These are phyloP conservation scores for Drosophila asahinai DNA, from an alignment of 1,140 invertebrate species.

Conservation along the genomic window DNA sequence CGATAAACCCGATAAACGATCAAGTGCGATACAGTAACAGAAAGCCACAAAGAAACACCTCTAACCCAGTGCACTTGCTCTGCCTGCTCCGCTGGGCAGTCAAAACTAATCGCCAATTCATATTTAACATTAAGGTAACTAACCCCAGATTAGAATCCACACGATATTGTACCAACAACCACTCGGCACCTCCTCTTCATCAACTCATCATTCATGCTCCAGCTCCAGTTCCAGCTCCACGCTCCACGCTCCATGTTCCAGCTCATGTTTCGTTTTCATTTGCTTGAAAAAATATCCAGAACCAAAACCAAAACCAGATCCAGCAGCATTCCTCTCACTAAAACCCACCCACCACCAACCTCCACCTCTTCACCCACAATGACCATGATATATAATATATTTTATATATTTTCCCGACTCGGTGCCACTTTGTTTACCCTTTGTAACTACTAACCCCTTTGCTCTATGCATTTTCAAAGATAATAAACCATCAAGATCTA, in stretches of 20 bases:
- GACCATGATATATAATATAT: slow-evolving; percentile 14
- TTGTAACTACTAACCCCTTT: slow-evolving; percentile 27
- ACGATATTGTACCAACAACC: slow-evolving; percentile 20
- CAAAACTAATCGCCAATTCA: slow-evolving; percentile 76
- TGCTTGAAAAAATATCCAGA: slow-evolving; percentile 12
- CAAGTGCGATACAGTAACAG: slow-evolving; percentile 27
- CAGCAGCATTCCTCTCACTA: not conserved
- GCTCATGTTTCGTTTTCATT: slow-evolving; percentile 41
- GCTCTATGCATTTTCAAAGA: no score
- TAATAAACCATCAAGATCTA: not conserved
- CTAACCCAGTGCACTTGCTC: slow-evolving; percentile 62
- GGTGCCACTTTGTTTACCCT: slow-evolving; percentile 32
- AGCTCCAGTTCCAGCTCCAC: slow-evolving; percentile 13
- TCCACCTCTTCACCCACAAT: not conserved
- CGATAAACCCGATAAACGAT: slow-evolving; percentile 9
- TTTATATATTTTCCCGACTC: slow-evolving; percentile 16
- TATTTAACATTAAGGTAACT: slow-evolving; percentile 76
- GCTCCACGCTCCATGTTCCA: not conserved
- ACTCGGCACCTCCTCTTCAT: slow-evolving; percentile 39
- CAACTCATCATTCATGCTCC: slow-evolving; percentile 28
- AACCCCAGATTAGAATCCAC: slow-evolving; percentile 59
- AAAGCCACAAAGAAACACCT: slow-evolving; percentile 59
- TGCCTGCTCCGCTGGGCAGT: slow-evolving; percentile 53
- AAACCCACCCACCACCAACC: not conserved
- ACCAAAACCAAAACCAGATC: slow-evolving; percentile 35